Evolutionary conservation across 1,140 invertebrate species (phyloP), one percentile per base, ranked within the genome.

Genomic region (Cardiocondyla obscurior): DNA sequence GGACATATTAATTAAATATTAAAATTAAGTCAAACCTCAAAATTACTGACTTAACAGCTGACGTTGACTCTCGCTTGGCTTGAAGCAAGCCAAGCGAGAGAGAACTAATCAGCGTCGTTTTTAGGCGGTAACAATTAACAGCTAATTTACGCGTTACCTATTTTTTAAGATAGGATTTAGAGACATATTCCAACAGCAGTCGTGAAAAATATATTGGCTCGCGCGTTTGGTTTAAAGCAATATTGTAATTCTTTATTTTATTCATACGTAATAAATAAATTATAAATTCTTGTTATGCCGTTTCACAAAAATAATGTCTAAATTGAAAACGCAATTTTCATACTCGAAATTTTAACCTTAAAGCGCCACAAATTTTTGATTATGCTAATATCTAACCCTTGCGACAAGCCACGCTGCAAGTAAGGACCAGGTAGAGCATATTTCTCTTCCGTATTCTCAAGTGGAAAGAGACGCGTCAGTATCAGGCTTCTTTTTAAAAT

Each of bases 381-480:
- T 86, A 86, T 87, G 84, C 79, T 86, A 86, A 86, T 74, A 55
- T 39, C 49, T 76, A 85, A 12, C 77, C 67, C 33, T 67, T n/a
- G 49, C 60, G 73, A 42, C 46, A 77, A 77, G 33, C 19, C 33
- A 49, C 64, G 58, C 62, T 76, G 84, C 28, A 60, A 86, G 42
- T 76, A 86, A 82, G 69, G 51, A 22, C 55, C 85, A 46, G 46
- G 25, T 55, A 22, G 62, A 36, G 16, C 64, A 77, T 83, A 83
- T 87, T 83, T 87, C 64, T 87, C 85, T 83, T 65, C 72, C 58
- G 49, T 25, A 57, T 64, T 44, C 53, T 83, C 49, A 39, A 67
- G 55, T 44, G 51, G 70, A 83, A 86, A 72, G 49, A 69, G 58
- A 55, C 72, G 73, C 76, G 81, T 86, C 85, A 86, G 72, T 86